Evolutionary conservation across 2,888 invertebrate genomes (phyloP).

Genomic region (Caradrina clavipalpis): DNA sequence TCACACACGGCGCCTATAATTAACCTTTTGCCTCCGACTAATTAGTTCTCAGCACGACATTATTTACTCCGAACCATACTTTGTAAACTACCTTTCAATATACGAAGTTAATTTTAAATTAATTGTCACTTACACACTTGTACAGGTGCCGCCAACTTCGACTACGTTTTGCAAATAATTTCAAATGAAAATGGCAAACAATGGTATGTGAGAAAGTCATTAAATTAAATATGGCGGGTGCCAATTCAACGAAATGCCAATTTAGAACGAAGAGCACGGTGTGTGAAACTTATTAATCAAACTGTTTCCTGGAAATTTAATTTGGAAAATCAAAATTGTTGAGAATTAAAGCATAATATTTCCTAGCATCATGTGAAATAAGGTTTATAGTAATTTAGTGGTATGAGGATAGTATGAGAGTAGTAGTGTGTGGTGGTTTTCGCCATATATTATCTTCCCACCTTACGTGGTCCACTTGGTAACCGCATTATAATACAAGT

Average conservation of each 20-base stretch:
- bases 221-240: slow-evolving; percentile 30
- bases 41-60: slow-evolving; percentile 46
- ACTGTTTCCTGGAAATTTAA: slow-evolving; percentile 14
- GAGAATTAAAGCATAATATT: neutral
- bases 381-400: no score
- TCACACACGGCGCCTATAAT: slow-evolving; percentile 37
- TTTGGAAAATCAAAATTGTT: slow-evolving; percentile 2
- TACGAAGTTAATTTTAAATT: slow-evolving; percentile 48
- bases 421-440: no score
- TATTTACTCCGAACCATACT: slow-evolving; percentile 33
- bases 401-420: no score
- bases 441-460: no score
- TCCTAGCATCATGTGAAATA: no score
- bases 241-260: slow-evolving; percentile 25
- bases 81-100: slow-evolving; percentile 44
- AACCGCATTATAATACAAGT: no score
- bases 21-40: slow-evolving; percentile 25
- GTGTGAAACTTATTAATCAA: slow-evolving; percentile 19
- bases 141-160: slow-evolving; percentile 14
- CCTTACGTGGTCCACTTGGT: no score
- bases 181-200: slow-evolving; percentile 28
- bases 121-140: slow-evolving; percentile 18
- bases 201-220: slow-evolving; percentile 13
- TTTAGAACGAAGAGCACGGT: slow-evolving; percentile 18
- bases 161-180: slow-evolving; percentile 38